Conservation (phyloP, 1,140 invertebrate species). For the Penaeus indicus region DNA sequence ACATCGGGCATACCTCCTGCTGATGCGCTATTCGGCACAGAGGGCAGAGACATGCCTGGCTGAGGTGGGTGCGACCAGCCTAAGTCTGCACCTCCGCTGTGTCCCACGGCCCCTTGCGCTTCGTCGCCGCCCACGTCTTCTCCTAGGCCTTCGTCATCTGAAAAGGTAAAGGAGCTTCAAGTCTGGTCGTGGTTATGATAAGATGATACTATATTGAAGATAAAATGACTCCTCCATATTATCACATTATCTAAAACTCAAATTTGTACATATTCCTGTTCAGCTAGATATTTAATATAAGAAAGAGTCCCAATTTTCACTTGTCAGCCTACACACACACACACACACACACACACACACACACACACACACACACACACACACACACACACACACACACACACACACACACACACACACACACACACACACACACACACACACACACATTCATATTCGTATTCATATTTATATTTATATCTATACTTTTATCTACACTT, state of each 20-base stretch:
- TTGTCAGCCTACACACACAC: neutral
- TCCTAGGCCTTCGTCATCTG: slow-evolving; percentile 56
- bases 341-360: neutral
- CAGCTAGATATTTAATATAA: too few species aligned
- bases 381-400: neutral
- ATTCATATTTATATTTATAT: neutral
- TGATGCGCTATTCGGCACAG: slow-evolving; percentile 31
- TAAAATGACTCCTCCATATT: neutral
- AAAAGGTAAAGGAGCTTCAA: neutral
- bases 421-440: slow-evolving; percentile 6
- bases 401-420: neutral
- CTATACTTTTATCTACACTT: neutral
- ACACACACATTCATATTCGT: neutral
- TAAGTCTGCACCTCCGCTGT: slow-evolving; percentile 1
- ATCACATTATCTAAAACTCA: too few species aligned
- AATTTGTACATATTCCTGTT: too few species aligned
- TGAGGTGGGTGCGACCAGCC: slow-evolving; percentile 56
- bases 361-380: neutral
- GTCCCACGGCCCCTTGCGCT: slow-evolving; percentile 23
- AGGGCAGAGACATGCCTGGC: slow-evolving; percentile 38
- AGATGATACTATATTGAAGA: neutral
- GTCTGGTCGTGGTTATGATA: neutral
- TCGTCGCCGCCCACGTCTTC: slow-evolving; percentile 37
- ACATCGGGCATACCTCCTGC: slow-evolving; percentile 37
- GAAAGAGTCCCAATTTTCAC: too few species aligned